Percentiles rank a stretch among this genome's conserved stretches.
These are phyloP conservation scores for Sylvicola fuscatus DNA, from an alignment of 2,888 invertebrate species.

Conservation along the genomic window DNA sequence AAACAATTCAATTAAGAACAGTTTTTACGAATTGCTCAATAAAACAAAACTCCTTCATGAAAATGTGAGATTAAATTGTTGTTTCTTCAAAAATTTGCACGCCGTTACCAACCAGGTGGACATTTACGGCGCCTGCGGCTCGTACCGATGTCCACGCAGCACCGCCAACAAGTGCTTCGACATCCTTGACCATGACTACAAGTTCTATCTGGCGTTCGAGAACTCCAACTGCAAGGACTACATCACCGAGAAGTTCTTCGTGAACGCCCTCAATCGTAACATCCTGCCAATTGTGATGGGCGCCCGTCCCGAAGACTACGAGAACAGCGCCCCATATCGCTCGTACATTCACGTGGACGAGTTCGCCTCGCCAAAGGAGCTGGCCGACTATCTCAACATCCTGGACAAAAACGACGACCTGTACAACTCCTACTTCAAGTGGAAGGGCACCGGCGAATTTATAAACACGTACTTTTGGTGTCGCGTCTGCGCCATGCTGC, in stretches of 20 bases:
- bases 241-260: constrained; percentile 92
- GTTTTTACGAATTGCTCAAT: no score
- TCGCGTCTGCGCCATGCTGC: constrained; percentile 35
- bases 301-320: constrained; percentile 79
- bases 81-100: no score
- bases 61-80: no score
- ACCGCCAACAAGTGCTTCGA: constrained; percentile 69
- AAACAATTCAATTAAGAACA: neutral
- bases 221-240: constrained; percentile 85
- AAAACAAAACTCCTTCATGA: no score
- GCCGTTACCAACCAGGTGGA: constrained; percentile 38
- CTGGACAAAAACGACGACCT: constrained; percentile 72
- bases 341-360: constrained; percentile 94
- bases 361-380: constrained; percentile 65
- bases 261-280: constrained; percentile 74
- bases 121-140: constrained; percentile 81
- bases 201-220: constrained; percentile 93
- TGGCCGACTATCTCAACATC: constrained; percentile 68
- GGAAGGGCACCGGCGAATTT: constrained; percentile 90
- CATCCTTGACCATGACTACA: constrained; percentile 79
- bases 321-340: constrained; percentile 66
- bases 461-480: constrained; percentile 78
- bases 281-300: constrained; percentile 93
- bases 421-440: constrained; percentile 87
- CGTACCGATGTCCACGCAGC: constrained; percentile 62